Evolutionary conservation across 1,140 invertebrate species (phyloP).

Genomic region (Platyscapa corneri): DNA sequence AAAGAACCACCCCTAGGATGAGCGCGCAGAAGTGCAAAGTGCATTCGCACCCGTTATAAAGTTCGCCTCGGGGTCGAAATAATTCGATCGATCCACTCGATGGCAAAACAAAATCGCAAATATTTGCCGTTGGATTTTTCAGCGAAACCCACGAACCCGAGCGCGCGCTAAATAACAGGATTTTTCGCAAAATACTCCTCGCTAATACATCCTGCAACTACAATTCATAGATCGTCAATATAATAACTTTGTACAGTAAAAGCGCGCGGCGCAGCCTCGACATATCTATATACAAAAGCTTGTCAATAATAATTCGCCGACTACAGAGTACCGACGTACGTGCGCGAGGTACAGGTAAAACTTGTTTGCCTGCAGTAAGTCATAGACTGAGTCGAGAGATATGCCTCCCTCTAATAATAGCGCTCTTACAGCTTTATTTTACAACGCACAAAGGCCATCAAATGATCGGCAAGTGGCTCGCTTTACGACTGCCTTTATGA

Average conservation of each 20-base stretch:
- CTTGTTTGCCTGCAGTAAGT: conserved; percentile 29
- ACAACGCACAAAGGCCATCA: conserved; percentile 48
- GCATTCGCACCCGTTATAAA: not conserved
- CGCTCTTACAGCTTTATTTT: conserved; percentile 48
- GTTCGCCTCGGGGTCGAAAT: not conserved
- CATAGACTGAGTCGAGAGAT: conserved; percentile 22
- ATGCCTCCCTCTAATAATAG: conserved; percentile 45
- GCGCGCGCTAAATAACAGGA: not conserved
- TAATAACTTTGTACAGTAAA: conserved; percentile 8
- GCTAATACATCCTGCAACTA: not conserved
- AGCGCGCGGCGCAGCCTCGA: not conserved
- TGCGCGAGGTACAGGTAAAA: conserved; percentile 10
- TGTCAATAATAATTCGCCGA: conserved; percentile 47
- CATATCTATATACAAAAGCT: conserved; percentile 14
- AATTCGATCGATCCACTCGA: not conserved
- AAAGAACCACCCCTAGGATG: no score
- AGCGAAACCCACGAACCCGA: not conserved
- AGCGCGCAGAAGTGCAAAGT: not conserved
- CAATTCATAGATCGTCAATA: conserved; percentile 18
- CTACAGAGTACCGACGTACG: not conserved
- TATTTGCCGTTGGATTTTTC: not conserved
- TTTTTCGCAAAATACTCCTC: not conserved
- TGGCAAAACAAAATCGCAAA: not conserved
- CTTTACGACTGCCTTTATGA: conserved; percentile 49
- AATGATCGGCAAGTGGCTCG: conserved; percentile 47